These are phyloP conservation scores for Atherinosoma microstoma DNA, from an alignment of 2,797 vertebrate species.

Conservation along the genomic window DNA sequence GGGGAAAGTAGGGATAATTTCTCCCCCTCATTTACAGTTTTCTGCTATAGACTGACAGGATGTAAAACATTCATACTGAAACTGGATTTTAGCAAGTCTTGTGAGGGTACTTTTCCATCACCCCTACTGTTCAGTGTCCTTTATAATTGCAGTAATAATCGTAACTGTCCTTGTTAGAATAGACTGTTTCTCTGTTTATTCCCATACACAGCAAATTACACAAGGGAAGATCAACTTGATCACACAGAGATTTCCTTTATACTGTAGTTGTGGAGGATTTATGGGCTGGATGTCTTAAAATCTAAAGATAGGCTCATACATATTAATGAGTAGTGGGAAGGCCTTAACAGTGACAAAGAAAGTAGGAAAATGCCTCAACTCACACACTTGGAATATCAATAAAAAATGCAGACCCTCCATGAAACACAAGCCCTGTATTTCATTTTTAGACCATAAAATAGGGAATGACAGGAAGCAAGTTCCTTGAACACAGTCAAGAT, in stretches of 20 bases:
- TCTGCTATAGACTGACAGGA: constrained; percentile 15
- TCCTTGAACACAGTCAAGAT: constrained; percentile 4
- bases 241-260: constrained; percentile 7
- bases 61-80: constrained; percentile 21
- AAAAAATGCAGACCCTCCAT: constrained; percentile 33
- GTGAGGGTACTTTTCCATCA: constrained; percentile 7
- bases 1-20: constrained; percentile 47
- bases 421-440: constrained; percentile 5
- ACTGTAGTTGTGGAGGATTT: constrained; percentile 6
- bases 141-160: background rate
- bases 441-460: constrained; percentile 14
- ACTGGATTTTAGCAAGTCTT: background rate
- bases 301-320: constrained; percentile 50
- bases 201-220: background rate
- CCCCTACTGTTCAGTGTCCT: background rate
- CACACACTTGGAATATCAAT: constrained; percentile 54
- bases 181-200: background rate
- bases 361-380: constrained; percentile 44
- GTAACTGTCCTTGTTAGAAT: constrained; percentile 7
- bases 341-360: constrained; percentile 46
- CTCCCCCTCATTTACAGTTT: constrained; percentile 38
- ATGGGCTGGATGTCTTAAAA: constrained; percentile 16
- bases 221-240: constrained; percentile 11
- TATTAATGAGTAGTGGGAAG: constrained; percentile 54
- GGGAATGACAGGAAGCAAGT: background rate